Conservation (phyloP, 2,113 vertebrate genomes). For the Myiozetetes cayanensis region DNA sequence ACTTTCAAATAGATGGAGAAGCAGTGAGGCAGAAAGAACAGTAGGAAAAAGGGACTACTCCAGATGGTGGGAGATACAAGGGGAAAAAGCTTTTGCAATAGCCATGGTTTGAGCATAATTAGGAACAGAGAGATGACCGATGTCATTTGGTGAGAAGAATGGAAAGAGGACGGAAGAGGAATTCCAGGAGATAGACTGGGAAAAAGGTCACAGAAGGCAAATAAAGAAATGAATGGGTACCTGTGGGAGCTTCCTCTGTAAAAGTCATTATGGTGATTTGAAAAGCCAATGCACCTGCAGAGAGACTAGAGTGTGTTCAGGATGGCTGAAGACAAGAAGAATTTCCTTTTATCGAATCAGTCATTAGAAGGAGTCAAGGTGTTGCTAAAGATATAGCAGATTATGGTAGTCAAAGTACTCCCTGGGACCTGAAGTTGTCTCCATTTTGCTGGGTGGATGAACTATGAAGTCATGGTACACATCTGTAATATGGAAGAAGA, state of each 20-base stretch:
- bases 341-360: neutral
- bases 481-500: neutral
- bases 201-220: neutral
- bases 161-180: neutral
- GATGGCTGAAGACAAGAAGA: neutral
- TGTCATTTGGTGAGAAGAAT: neutral
- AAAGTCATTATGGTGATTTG: neutral
- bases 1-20: slow-evolving; percentile 28
- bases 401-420: neutral
- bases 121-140: neutral
- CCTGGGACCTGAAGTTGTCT: neutral
- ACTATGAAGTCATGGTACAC: neutral
- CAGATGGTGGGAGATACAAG: slow-evolving; percentile 7
- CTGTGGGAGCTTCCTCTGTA: neutral
- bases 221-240: neutral
- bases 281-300: neutral
- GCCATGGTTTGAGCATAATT: neutral
- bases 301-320: neutral
- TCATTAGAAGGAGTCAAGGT: neutral
- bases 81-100: neutral
- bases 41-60: neutral
- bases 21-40: slow-evolving; percentile 24
- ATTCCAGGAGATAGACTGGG: neutral
- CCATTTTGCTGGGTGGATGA: neutral
- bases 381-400: neutral